Evolutionary conservation across 2,797 vertebrate species (phyloP), one percentile per base, ranked within the genome.

Genomic region (Chiloscyllium punctatum): DNA sequence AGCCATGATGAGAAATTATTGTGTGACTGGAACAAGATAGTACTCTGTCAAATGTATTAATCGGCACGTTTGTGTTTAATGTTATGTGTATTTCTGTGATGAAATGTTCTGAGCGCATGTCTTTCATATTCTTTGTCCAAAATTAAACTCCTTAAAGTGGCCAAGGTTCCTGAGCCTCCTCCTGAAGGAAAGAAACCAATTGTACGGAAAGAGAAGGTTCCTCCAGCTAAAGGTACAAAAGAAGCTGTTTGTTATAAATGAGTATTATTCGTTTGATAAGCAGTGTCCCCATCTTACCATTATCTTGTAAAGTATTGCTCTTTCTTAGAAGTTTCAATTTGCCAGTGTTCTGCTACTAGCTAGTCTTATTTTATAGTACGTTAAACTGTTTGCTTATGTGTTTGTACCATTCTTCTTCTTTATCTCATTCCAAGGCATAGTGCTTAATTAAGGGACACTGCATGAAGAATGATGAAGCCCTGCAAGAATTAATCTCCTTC

Each of bases 181-280:
- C 68, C 97, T 79, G 97, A 97, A 97, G 97, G 97, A 95, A 96
- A 97, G 96, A 95, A 97, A 33, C 95, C 97, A 94, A 95, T 94
- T 95, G 97, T 37, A 33, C n/a, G 8, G n/a, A 95, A 97, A 96
- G 97, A 98, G 96, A 97, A 97, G 77, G 96, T 96, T 4, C 97
- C 97, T 69, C 97, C 97, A 96, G 96, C 97, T 95, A 98, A 98
- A 99, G 98, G 99, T 99, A 98, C 95, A 96, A 21, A 97, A 79
- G 96, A 96, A 86, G 95, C 48, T 84, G n/a, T 30, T 9, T 57
- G 69, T 48, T 86, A 68, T 37, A 33, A 48, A 33, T 42, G 30
- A 9, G 57, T 51, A 88, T 48, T 86, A 7, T 94, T 95, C 79
- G 11, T 94, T 87, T 57, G 74, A 95, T 71, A 68, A 68, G 37